Evolutionary conservation across 2,797 vertebrate species (phyloP), one percentile per base, ranked within the genome.

Genomic region (Sebastes kiyomatsui): DNA sequence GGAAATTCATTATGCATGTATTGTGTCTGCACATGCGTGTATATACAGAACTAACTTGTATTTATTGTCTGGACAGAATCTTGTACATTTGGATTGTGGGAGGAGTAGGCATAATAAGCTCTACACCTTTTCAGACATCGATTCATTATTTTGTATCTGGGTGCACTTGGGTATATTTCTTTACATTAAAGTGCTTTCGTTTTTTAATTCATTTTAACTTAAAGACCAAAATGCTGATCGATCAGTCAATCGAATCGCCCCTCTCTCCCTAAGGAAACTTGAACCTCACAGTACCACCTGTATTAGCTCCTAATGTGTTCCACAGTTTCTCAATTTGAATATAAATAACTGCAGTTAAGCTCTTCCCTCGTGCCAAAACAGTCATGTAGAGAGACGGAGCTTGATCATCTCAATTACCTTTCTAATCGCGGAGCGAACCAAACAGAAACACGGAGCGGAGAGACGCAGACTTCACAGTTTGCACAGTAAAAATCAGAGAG

Each of bases 401-500:
- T 75, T 67, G 64, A 90, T 83, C 76, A 35, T 84, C 90, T 58
- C 71, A 83, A 79, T 88, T 74, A 82, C 62, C 67, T 85, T 77
- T 77, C 32, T 72, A 75, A 82, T 90, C 61, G 75, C 52, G 65
- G 33, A 59, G 58, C 4, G 68, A 79, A 49, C 30, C 75, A 54
- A 55, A 84, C 46, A 65, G 38, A 79, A 74, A 58, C 70, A 60
- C 28, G 72, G 79, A 77, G 56, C n/a, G 35, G n/a, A 12, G 32
- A 65, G 49, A 38, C 42, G 22, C 66, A 74, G 56, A 80, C 77
- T 75, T 82, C 59, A 33, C 71, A 76, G 72, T 83, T 76, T 77
- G 72, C 79, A 87, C 73, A 86, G 23, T 71, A 56, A 84, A 90
- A 90, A 82, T 87, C 68, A 72, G 74, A 59, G 78, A 79, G 80